Percentiles rank a stretch among this genome's conserved stretches.
These are phyloP conservation scores for Hormaphis cornu DNA, from an alignment of 1,140 invertebrate species.

Conservation along the genomic window DNA sequence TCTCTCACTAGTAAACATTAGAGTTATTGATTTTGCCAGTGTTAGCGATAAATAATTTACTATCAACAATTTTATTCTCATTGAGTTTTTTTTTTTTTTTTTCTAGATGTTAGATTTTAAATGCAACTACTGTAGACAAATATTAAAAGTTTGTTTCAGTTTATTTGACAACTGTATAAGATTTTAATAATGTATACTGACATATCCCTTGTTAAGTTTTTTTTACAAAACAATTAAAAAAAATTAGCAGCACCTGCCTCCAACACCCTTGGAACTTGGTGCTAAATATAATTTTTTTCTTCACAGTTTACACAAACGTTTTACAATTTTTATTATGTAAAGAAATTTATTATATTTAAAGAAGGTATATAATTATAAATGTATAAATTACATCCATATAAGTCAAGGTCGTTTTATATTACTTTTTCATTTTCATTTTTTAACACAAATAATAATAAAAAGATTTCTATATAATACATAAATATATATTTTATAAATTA, in stretches of 20 bases:
- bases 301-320: slow-evolving; percentile 25
- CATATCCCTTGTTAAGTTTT: slow-evolving; percentile 33
- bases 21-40: slow-evolving; percentile 26
- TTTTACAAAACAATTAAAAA: slow-evolving; percentile 27
- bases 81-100: slow-evolving; percentile 27
- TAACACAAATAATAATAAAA: slow-evolving; percentile 11
- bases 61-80: slow-evolving; percentile 20
- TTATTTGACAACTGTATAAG: slow-evolving; percentile 25
- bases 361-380: slow-evolving; percentile 20
- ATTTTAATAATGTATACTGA: slow-evolving; percentile 32
- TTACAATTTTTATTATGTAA: slow-evolving; percentile 17
- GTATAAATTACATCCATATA: slow-evolving; percentile 20
- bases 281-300: slow-evolving; percentile 28
- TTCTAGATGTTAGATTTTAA: slow-evolving; percentile 18
- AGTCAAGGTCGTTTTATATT: slow-evolving; percentile 24
- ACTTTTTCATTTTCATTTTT: slow-evolving; percentile 28
- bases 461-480: slow-evolving; percentile 28
- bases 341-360: slow-evolving; percentile 17
- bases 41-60: slow-evolving; percentile 29
- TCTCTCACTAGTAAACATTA: slow-evolving; percentile 26
- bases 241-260: slow-evolving; percentile 29
- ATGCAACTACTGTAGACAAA: slow-evolving; percentile 27
- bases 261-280: slow-evolving; percentile 25
- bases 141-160: slow-evolving; percentile 28
- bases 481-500: slow-evolving; percentile 33